Percentiles rank a stretch among this genome's conserved stretches.
Conservation (phyloP, 2,797 vertebrate species). For the Microchirus variegatus region DNA sequence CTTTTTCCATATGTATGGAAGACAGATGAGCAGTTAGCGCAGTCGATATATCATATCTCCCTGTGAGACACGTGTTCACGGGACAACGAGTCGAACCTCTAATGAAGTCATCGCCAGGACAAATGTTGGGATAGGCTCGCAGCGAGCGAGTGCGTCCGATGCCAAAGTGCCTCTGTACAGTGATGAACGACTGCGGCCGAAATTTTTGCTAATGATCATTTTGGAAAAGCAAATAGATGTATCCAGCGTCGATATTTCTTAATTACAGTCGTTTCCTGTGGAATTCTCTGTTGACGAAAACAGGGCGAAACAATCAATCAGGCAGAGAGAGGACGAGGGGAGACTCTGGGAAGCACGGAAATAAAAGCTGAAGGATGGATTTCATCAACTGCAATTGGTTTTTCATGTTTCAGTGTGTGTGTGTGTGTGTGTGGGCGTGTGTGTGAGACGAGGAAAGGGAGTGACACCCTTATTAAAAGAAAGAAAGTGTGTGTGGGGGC, state of each 20-base stretch:
- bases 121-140: constrained; percentile 68
- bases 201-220: constrained; percentile 74
- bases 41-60: constrained; percentile 69
- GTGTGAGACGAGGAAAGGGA: constrained; percentile 39
- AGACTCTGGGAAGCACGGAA: constrained; percentile 56
- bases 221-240: constrained; percentile 81
- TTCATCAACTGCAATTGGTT: constrained; percentile 59
- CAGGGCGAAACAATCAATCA: constrained; percentile 71
- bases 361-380: constrained; percentile 61
- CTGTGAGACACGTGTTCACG: constrained; percentile 70
- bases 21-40: constrained; percentile 56
- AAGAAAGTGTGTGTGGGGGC: constrained; percentile 19
- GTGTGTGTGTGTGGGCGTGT: constrained; percentile 30
- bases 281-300: constrained; percentile 78
- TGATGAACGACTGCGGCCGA: constrained; percentile 73
- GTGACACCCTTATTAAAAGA: constrained; percentile 43
- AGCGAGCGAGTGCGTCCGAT: constrained; percentile 49
- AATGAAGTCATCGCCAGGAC: constrained; percentile 73
- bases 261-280: constrained; percentile 79
- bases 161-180: constrained; percentile 70
- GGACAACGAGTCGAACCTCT: constrained; percentile 64
- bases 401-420: constrained; percentile 19
- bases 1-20: constrained; percentile 50
- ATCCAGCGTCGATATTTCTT: constrained; percentile 80
- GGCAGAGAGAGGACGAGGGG: constrained; percentile 40